Evolutionary conservation across 2,113 vertebrate species (phyloP), one percentile per base, ranked within the genome.

Genomic region (Echinops telfairi): DNA sequence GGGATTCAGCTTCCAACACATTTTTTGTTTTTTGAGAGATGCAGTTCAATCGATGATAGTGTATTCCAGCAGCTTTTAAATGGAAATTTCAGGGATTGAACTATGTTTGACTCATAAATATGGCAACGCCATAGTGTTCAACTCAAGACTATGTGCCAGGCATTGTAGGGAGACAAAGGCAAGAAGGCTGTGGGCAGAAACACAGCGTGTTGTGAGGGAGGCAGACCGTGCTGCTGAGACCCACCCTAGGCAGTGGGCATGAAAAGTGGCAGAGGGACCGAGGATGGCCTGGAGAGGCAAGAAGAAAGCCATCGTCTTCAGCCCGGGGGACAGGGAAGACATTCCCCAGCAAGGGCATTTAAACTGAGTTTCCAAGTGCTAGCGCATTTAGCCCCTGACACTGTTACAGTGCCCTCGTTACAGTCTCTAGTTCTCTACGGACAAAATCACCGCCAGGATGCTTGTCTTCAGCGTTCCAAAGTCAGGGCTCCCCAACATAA

Each of bases 391-490:
- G 0, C 58, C 76, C 83, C 16, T 4, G 10, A 1, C 12, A 53
- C 47, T 11, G 12, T 53, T 53, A 11, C 47, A 53, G 47, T 53
- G 47, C 47, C 47, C 47, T 53, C 12, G 47, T 53, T 53, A 11
- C 12, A 14, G 47, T 53, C 47, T 20, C 31, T 4, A 3, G n/a
- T 62, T 75, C 78, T 2, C 70, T 76, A 19, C 33, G 20, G n/a
- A 40, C 38, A 38, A 4, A 78, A 80, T 70, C 79, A 36, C 17
- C 62, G 36, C 23, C 14, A 3, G 31, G 47, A 29, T 66, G 64
- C 94, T 84, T 71, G 68, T 77, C 84, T 92, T 83, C 40, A 86
- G 7, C 86, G 71, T 88, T 83, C 66, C 62, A 78, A 90, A 89
- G 80, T 81, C 77, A 86, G 60, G 77, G 53, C 80, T 81, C 73